These are phyloP conservation scores for Marronus borbonicus DNA, from an alignment of 2,888 invertebrate species.

Conservation along the genomic window DNA sequence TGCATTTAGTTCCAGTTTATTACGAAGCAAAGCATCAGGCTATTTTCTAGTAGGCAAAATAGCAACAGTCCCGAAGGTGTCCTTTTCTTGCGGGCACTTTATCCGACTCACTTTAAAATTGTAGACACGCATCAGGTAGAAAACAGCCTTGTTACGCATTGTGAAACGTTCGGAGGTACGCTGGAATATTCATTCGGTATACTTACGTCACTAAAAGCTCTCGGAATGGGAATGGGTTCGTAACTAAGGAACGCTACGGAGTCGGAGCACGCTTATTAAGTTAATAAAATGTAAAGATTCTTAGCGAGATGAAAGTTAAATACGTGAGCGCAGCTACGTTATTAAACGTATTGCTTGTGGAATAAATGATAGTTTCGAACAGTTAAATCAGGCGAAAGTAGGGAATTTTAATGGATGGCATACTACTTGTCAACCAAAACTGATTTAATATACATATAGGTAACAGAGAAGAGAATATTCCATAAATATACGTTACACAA, in stretches of 20 bases:
- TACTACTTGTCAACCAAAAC: too few relatives aligned
- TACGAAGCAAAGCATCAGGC: not conserved
- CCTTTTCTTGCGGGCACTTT: not conserved
- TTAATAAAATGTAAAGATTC: slow-evolving; percentile 5
- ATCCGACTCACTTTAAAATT: slow-evolving; percentile 10
- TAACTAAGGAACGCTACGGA: not conserved
- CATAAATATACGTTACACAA: too few relatives aligned
- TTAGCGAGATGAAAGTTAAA: not conserved
- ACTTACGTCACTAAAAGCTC: not conserved
- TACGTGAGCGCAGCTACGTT: not conserved
- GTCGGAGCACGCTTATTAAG: slow-evolving; percentile 3
- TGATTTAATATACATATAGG: too few relatives aligned
- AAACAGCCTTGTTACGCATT: slow-evolving; percentile 30
- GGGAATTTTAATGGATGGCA: too few relatives aligned
- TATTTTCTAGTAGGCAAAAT: not conserved
- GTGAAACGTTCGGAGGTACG: not conserved
- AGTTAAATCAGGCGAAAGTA: too few relatives aligned
- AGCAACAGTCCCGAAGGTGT: not conserved
- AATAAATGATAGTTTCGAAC: too few relatives aligned
- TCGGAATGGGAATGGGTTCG: not conserved
- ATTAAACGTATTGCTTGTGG: too few relatives aligned
- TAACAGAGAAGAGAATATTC: too few relatives aligned
- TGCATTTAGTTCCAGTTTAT: too few relatives aligned
- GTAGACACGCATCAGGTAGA: slow-evolving; percentile 27
- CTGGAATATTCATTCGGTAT: not conserved